A percentile compares a stretch with the other conserved stretches of the same genome.
These are phyloP conservation scores for Stratiomys singularior DNA, from an alignment of 2,888 invertebrate species.

Conservation along the genomic window DNA sequence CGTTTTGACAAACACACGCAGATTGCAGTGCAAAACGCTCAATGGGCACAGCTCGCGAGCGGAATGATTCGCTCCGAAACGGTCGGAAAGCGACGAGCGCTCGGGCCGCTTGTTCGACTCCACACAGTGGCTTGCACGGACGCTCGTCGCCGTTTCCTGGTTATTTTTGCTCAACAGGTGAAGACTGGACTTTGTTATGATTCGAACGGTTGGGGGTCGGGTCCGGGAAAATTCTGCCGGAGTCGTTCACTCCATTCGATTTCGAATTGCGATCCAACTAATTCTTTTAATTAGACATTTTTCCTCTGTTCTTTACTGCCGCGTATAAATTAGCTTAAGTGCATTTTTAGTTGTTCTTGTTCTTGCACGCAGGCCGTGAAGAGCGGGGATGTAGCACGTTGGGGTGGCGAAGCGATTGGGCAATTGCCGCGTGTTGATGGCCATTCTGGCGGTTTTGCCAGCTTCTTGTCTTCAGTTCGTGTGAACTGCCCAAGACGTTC, in stretches of 20 bases:
- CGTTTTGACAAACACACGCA: background rate
- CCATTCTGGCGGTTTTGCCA: background rate
- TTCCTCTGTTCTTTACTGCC: background rate
- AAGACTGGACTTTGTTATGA: conserved; percentile 35
- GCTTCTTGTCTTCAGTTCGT: background rate
- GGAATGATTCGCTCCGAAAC: background rate
- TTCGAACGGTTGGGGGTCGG: conserved; percentile 31
- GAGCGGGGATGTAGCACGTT: background rate
- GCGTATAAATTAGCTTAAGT: conserved; percentile 31
- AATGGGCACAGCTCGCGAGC: background rate
- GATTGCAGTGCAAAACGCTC: background rate
- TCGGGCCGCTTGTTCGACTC: background rate
- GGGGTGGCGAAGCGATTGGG: background rate
- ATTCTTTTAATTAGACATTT: conserved; percentile 32
- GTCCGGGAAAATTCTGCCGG: conserved; percentile 22
- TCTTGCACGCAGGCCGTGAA: background rate
- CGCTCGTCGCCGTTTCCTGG: conserved; percentile 21
- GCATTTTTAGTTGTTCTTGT: background rate
- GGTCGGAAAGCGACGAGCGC: background rate
- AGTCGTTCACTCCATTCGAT: background rate
- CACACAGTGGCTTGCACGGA: too few species aligned
- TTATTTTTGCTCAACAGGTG: conserved; percentile 41
- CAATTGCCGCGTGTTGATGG: background rate
- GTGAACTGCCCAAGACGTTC: conserved; percentile 4
- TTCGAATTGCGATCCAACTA: conserved; percentile 8